Conservation (phyloP, 2,797 vertebrate genomes). For the Tragelaphus eurycerus region DNA sequence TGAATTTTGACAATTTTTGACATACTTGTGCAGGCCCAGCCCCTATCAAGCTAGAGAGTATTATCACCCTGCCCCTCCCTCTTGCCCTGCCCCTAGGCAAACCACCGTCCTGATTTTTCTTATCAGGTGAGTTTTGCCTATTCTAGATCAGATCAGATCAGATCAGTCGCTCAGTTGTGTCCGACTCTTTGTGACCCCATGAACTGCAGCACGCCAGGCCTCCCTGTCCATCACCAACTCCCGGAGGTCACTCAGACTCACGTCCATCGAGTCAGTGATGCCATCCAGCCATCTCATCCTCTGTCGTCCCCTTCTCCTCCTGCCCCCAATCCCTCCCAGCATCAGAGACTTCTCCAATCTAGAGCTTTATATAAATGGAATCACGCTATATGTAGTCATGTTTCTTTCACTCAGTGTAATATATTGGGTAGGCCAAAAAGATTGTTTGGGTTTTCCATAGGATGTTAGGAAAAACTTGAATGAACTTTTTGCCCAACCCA, state of each 20-base stretch:
- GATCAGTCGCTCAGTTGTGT: too few relatives aligned
- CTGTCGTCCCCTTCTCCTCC: too few relatives aligned
- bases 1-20: background rate
- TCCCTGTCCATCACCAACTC: too few relatives aligned
- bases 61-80: too few relatives aligned
- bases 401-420: background rate
- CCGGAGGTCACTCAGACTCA: too few relatives aligned
- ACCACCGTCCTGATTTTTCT: background rate
- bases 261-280: too few relatives aligned
- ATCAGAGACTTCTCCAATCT: too few relatives aligned
- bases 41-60: background rate
- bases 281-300: too few relatives aligned
- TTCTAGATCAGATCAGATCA: background rate
- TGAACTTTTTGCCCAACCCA: background rate
- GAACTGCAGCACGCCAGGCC: too few relatives aligned
- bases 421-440: background rate
- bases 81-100: background rate
- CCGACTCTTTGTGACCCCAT: too few relatives aligned
- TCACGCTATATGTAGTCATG: accelerated
- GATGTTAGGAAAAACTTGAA: background rate
- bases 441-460: background rate
- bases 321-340: too few relatives aligned
- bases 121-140: background rate
- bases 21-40: background rate
- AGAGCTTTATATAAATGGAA: background rate